phyloP scores from a whole-genome alignment of 2,113 vertebrate genomes.

The Pundamilia nyererei region DNA sequence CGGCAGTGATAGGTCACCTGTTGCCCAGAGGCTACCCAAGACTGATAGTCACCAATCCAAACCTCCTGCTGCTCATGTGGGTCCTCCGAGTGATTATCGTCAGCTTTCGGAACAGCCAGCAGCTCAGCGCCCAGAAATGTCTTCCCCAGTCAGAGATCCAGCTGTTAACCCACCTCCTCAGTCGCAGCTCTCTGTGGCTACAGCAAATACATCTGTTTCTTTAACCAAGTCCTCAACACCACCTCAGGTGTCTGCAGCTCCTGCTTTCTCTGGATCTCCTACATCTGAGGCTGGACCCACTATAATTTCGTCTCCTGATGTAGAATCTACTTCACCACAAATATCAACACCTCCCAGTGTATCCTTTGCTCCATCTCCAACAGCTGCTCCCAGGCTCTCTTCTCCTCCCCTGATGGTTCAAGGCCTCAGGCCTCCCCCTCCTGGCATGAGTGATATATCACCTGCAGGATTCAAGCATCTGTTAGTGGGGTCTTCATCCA shows the following conservation, averaged over 20 bases:
- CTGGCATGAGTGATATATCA: constrained; percentile 5
- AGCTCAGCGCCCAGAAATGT: constrained; percentile 36
- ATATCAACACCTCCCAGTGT: constrained; percentile 16
- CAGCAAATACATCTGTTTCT: constrained; percentile 3
- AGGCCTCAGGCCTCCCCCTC: constrained; percentile 15
- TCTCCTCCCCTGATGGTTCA: constrained; percentile 38
- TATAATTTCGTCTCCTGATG: not conserved
- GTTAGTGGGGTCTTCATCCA: constrained; percentile 12
- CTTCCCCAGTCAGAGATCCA: constrained; percentile 36
- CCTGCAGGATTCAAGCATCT: constrained; percentile 3
- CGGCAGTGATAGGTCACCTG: constrained; percentile 46
- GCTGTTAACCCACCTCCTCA: constrained; percentile 10
- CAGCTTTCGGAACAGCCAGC: constrained; percentile 35
- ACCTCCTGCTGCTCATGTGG: constrained; percentile 15
- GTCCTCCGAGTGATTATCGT: constrained; percentile 38
- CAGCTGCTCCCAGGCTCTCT: constrained; percentile 34
- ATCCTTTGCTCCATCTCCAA: constrained; percentile 10
- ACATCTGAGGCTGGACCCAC: constrained; percentile 5
- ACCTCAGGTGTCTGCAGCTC: constrained; percentile 7
- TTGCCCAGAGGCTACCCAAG: constrained; percentile 35
- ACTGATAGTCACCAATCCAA: constrained; percentile 43
- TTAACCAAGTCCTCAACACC: constrained; percentile 9
- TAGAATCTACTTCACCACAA: constrained; percentile 13
- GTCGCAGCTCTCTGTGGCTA: constrained; percentile 15
- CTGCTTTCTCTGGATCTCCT: constrained; percentile 17